These are phyloP conservation scores for Lasioglossum zephyrum DNA, from an alignment of 2,888 invertebrate species.

Conservation along the genomic window DNA sequence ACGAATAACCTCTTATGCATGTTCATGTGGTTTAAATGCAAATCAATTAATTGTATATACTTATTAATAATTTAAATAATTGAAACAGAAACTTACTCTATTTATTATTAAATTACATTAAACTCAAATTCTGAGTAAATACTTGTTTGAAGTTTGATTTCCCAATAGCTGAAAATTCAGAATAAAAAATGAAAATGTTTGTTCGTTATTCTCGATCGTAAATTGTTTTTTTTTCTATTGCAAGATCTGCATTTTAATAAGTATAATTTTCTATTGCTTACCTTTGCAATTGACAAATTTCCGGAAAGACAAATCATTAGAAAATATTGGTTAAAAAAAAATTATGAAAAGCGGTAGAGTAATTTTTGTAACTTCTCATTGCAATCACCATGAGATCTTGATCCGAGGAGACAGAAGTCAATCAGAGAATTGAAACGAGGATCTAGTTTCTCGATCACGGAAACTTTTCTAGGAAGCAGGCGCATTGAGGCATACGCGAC, in stretches of 20 bases:
- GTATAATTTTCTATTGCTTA: no score
- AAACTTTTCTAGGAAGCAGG: neutral
- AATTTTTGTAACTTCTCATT: no score
- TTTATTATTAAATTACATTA: no score
- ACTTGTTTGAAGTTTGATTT: neutral
- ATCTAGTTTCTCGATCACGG: neutral
- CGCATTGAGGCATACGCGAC: neutral
- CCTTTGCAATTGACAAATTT: no score
- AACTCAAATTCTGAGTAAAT: no score
- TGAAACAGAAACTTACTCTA: neutral
- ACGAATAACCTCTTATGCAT: neutral
- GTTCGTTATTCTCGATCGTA: no score
- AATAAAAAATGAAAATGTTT: neutral
- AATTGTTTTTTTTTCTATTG: no score
- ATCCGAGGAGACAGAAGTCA: neutral
- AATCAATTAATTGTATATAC: neutral
- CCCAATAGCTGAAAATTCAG: neutral
- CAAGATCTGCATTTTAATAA: no score
- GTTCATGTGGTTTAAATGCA: neutral
- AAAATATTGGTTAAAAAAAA: no score
- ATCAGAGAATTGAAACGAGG: neutral
- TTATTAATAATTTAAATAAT: neutral
- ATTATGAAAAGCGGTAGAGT: no score
- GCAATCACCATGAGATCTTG: neutral
- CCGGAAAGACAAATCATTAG: no score